These are phyloP conservation scores for Lordiphosa clarofinis DNA, from an alignment of 1,140 invertebrate species.

Conservation along the genomic window DNA sequence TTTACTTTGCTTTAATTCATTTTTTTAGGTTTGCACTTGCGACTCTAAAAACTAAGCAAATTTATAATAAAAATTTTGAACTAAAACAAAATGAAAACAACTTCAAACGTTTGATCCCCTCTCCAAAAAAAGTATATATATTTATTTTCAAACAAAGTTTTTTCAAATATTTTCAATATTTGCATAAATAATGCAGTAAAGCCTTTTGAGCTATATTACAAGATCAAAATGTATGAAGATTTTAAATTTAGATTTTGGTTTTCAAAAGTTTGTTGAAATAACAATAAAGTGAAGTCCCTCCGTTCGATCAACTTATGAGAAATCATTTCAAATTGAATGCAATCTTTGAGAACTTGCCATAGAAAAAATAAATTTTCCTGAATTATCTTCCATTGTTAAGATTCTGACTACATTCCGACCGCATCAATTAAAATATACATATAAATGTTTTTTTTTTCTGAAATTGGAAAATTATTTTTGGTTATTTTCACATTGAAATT, in stretches of 20 bases:
- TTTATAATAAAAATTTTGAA: conserved; percentile 20
- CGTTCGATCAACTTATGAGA: too few relatives aligned
- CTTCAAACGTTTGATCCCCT: conserved; percentile 39
- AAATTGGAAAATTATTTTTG: too few relatives aligned
- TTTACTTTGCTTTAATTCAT: conserved; percentile 40
- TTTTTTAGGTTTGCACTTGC: conserved; percentile 31
- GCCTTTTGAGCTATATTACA: neutral
- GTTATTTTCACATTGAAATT: too few relatives aligned
- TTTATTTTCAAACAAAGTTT: conserved; percentile 35
- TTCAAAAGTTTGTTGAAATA: neutral
- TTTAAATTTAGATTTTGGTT: neutral
- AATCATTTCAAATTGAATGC: too few relatives aligned
- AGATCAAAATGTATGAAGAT: conserved; percentile 4
- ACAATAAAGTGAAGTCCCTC: too few relatives aligned
- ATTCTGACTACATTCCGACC: too few relatives aligned
- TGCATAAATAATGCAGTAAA: conserved; percentile 9
- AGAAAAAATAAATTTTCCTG: too few relatives aligned
- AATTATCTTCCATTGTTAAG: too few relatives aligned
- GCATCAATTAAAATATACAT: too few relatives aligned
- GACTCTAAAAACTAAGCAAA: conserved; percentile 71
- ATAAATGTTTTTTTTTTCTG: too few relatives aligned
- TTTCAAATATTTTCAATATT: conserved; percentile 20
- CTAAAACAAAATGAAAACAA: conserved; percentile 44
- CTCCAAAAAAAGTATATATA: conserved; percentile 23
- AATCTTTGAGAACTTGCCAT: too few relatives aligned